Conservation (phyloP, 2,888 invertebrate genomes). For the Carcina quercana region DNA sequence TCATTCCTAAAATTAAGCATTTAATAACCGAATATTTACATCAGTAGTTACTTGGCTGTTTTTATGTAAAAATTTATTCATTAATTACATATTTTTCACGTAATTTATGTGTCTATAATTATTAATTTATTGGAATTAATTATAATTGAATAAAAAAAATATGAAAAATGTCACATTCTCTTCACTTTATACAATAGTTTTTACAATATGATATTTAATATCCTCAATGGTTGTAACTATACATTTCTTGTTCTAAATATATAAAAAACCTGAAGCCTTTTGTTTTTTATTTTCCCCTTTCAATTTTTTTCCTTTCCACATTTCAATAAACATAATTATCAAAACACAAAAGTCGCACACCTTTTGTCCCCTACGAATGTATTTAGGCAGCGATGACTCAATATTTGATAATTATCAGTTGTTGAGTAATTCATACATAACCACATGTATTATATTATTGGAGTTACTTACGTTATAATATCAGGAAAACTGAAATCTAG, state of each 20-base stretch:
- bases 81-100: constrained; percentile 67
- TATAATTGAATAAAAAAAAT: constrained; percentile 63
- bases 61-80: constrained; percentile 66
- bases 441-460: too few relatives aligned
- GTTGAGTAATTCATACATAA: too few relatives aligned
- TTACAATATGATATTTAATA: constrained; percentile 76
- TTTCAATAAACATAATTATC: too few relatives aligned
- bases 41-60: constrained; percentile 71
- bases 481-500: too few relatives aligned
- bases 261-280: constrained; percentile 56
- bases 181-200: constrained; percentile 75
- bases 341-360: too few relatives aligned
- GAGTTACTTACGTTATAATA: too few relatives aligned
- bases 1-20: constrained; percentile 69
- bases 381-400: too few relatives aligned
- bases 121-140: constrained; percentile 71
- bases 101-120: constrained; percentile 73
- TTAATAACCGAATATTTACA: constrained; percentile 67
- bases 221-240: constrained; percentile 76
- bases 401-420: too few relatives aligned
- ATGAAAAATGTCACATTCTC: constrained; percentile 69
- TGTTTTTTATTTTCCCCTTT: constrained; percentile 29
- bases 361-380: too few relatives aligned
- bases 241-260: constrained; percentile 77
- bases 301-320: too few relatives aligned